These are phyloP conservation scores for Lagenorhynchus albirostris DNA, from an alignment of 2,113 vertebrate genomes.

Conservation along the genomic window DNA sequence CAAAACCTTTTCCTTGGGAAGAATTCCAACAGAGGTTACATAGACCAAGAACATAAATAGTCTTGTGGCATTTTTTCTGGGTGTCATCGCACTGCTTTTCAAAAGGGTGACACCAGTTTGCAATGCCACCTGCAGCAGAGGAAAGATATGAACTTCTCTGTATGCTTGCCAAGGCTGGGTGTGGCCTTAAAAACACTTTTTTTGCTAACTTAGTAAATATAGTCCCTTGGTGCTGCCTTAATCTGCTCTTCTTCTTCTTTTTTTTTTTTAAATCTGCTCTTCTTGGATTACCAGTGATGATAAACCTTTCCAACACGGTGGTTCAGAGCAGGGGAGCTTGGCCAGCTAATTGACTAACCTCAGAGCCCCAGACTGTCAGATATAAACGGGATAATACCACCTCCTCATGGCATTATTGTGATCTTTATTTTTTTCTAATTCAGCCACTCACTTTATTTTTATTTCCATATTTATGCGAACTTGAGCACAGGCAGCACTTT, in stretches of 20 bases:
- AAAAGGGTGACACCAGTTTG: background rate
- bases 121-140: fast-evolving
- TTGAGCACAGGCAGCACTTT: background rate
- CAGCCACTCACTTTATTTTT: background rate
- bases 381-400: background rate
- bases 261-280: too few relatives aligned
- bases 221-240: background rate
- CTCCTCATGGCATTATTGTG: background rate
- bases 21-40: background rate
- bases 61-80: background rate
- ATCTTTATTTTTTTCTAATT: background rate
- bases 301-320: background rate
- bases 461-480: background rate
- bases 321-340: background rate
- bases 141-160: background rate
- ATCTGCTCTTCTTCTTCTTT: background rate
- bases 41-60: background rate
- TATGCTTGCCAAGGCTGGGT: background rate
- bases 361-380: background rate
- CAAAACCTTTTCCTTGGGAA: background rate
- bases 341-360: background rate
- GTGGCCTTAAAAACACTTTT: background rate
- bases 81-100: background rate
- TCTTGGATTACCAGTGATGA: background rate
- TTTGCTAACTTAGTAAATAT: background rate